These are phyloP conservation scores for Poicephalus gulielmi DNA, from an alignment of 2,113 vertebrate species.

Conservation along the genomic window DNA sequence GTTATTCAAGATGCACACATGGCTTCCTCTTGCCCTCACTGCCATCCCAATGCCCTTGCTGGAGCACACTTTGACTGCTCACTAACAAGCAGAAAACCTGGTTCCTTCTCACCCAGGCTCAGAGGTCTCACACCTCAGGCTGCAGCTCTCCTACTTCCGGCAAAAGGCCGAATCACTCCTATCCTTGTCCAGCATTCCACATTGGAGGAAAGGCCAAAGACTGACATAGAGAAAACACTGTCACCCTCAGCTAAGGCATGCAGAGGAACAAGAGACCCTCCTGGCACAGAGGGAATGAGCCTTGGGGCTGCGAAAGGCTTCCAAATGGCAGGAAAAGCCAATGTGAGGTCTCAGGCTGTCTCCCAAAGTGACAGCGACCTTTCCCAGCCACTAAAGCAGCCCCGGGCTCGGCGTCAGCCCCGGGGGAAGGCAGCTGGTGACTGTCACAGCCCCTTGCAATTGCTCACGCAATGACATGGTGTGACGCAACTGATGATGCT, in stretches of 20 bases:
- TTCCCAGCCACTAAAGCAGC: not conserved
- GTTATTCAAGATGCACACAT: fast-evolving
- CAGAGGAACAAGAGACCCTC: not conserved
- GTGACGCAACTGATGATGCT: not conserved
- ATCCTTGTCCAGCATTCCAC: not conserved
- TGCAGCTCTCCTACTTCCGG: not conserved
- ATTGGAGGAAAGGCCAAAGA: not conserved
- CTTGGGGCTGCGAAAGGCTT: not conserved
- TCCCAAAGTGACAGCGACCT: not conserved
- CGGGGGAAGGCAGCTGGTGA: not conserved
- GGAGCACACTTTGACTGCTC: fast-evolving
- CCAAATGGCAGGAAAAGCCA: not conserved
- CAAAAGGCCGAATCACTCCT: not conserved
- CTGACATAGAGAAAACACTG: not conserved
- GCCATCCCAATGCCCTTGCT: not conserved
- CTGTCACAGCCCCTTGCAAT: not conserved
- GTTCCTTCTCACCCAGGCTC: not conserved
- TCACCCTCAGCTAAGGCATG: not conserved
- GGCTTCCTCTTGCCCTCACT: not conserved
- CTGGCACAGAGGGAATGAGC: fast-evolving
- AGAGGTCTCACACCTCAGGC: not conserved
- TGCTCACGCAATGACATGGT: fast-evolving
- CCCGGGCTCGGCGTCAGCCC: not conserved
- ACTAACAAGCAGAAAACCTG: not conserved
- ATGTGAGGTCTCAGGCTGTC: fast-evolving